Evolutionary conservation across 23 tunicate genomes (phyloP).

Genomic region (Ascidia mentula): DNA sequence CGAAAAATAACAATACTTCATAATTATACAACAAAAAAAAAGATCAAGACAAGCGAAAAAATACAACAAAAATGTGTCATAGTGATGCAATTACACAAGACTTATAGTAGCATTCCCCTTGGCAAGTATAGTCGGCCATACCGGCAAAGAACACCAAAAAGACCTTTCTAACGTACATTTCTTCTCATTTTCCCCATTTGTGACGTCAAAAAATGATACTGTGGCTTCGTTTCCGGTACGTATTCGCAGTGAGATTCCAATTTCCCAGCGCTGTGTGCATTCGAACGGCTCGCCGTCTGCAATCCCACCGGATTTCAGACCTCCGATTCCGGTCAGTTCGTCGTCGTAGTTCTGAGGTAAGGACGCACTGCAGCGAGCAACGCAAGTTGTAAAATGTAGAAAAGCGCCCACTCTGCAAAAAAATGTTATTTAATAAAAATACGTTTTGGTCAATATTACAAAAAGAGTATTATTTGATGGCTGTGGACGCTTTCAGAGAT

Average conservation of each 20-base stretch:
- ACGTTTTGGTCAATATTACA: too few relatives aligned
- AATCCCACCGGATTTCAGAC: background rate
- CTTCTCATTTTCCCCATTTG: background rate
- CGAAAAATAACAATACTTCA: too few relatives aligned
- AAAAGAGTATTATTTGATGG: background rate
- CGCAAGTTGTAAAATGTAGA: background rate
- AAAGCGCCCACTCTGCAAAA: constrained; percentile 39
- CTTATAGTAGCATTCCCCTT: background rate
- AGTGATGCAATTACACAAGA: too few relatives aligned
- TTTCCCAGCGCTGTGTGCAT: background rate
- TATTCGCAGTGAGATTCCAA: background rate
- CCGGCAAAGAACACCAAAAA: background rate
- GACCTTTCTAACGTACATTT: background rate
- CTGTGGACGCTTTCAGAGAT: background rate
- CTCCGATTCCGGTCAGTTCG: constrained; percentile 12
- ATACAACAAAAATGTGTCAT: too few relatives aligned
- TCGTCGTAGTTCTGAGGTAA: background rate
- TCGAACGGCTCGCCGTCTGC: background rate
- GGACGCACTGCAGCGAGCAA: background rate
- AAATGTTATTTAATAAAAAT: background rate
- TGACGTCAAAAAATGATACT: constrained; percentile 44
- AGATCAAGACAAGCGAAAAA: too few relatives aligned
- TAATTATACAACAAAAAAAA: too few relatives aligned
- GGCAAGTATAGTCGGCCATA: background rate
- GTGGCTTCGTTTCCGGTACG: constrained; percentile 24